Evolutionary conservation across 2,888 invertebrate genomes (phyloP), one percentile per base, ranked within the genome.

Genomic region (Agrochola lychnidis): DNA sequence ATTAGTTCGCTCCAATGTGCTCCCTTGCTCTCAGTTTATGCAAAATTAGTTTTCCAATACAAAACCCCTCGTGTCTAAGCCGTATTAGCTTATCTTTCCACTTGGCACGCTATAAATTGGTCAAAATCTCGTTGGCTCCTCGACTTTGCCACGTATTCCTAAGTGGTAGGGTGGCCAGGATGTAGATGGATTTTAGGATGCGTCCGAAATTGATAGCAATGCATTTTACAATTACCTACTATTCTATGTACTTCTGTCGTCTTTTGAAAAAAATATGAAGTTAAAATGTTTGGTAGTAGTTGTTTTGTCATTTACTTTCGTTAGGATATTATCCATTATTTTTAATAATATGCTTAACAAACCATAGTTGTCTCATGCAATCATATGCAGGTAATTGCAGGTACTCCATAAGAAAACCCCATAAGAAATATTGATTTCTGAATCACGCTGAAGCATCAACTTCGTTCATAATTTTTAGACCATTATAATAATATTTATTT

Each of bases 61-160:
- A 93, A 88, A 92, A 87, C 88, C 92, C 92, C 94, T 84, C 91
- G 89, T 85, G 85, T 86, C 89, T 92, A 90, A 94, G 91, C 91
- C 90, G 94, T 93, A 96, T 96, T 96, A 95, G 95, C 96, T 96
- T 96, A 96, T 96, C 96, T 96, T 96, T 96, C 94, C 95, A 95
- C 94, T 95, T 96, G 96, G 96, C 96, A 96, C 96, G 94, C 94
- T 93, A 94, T 96, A 96, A 96, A 96, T 96, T 96, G 96, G 96
- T 96, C 96, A 96, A 96, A 96, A 96, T 96, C 96, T 96, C 94
- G 92, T 92, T 95, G 93, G 93, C 94, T 95, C 91, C 95, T 94
- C 92, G 93, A 95, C 93, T 95, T 92, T 92, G 90, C 92, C 91
- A 93, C 92, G 94, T 95, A 93, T 92, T 92, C 91, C 90, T 93